Evolutionary conservation across 2,797 vertebrate species (phyloP), one percentile per base, ranked within the genome.

Genomic region (Crenuchus spilurus): DNA sequence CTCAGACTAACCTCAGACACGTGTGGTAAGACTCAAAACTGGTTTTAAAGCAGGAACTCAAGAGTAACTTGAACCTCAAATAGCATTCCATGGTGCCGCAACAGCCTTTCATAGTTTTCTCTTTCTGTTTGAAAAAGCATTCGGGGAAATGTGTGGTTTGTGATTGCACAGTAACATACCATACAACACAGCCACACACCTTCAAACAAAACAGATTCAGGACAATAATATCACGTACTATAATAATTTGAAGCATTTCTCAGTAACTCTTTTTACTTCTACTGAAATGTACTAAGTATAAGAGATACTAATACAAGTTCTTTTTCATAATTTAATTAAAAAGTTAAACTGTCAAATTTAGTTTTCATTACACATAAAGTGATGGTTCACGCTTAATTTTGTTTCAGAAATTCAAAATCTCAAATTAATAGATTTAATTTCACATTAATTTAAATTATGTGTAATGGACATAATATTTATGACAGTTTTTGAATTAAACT

Each of bases 21-120:
- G 2, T 1, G 7, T 31, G 14, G 2, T n/a, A n/a, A 24, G 33
- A 28, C 24, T n/a, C 14, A 26, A 9, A 62, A 62, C 60, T 42
- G 60, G 37, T 62, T 62, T 61, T 7, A 41, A 7, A 62, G 39
- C 11, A 55, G 52, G 28, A 31, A 31, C 49, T 52, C 24, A 16
- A 42, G 22, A 16, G 14, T 14, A 61, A 41, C 13, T 30, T 44
- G 60, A 62, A 14, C 22, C 60, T 16, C 60, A 24, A 24, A n/a
- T 2, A 62, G 39, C 14, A 28, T 62, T 42, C 39, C 22, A 62
- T 16, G 6, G 22, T 42, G 6, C 39, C 2, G 16, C 52, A n/a
- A 7, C 6, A 41, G 2, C 11, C 6, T 4, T 7, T 41, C 4
- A 9, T 7, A n/a, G 26, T 55, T 55, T 55, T 55, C n/a, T 9